Evolutionary conservation across 2,888 invertebrate genomes (phyloP).

Genomic region (Tachina fera): DNA sequence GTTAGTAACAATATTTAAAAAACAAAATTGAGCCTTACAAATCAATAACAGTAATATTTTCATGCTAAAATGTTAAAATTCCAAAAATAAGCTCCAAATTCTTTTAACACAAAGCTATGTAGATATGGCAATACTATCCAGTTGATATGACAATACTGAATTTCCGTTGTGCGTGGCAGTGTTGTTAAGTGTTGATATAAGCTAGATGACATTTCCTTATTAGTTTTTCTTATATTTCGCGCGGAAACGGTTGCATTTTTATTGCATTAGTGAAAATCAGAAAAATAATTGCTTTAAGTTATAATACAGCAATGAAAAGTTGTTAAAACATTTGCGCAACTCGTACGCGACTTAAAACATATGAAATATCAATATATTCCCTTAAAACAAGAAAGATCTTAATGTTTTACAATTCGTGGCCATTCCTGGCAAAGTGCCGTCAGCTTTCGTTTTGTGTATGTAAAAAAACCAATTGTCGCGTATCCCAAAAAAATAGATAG

Average conservation of each 20-base stretch:
- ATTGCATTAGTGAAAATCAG: neutral
- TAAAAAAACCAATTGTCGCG: too few species aligned
- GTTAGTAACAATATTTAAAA: too few species aligned
- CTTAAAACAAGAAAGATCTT: neutral
- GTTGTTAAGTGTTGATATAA: neutral
- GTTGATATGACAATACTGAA: too few species aligned
- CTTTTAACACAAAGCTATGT: too few species aligned
- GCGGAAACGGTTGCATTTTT: neutral
- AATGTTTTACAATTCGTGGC: neutral
- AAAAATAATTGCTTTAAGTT: neutral
- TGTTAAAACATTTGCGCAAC: neutral
- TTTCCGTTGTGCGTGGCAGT: neutral
- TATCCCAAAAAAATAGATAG: too few species aligned
- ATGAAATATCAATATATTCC: neutral
- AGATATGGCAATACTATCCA: neutral
- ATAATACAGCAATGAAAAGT: neutral
- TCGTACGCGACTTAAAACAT: neutral
- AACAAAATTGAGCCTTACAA: too few species aligned
- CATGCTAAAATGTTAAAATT: too few species aligned
- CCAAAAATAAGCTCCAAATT: too few species aligned
- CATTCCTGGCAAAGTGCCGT: too few species aligned
- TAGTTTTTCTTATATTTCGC: conserved; percentile 10
- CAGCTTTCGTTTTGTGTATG: too few species aligned
- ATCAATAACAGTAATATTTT: too few species aligned
- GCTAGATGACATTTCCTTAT: neutral